Evolutionary conservation across 2,888 invertebrate genomes (phyloP).

Genomic region (Steinernema hermaphroditum): DNA sequence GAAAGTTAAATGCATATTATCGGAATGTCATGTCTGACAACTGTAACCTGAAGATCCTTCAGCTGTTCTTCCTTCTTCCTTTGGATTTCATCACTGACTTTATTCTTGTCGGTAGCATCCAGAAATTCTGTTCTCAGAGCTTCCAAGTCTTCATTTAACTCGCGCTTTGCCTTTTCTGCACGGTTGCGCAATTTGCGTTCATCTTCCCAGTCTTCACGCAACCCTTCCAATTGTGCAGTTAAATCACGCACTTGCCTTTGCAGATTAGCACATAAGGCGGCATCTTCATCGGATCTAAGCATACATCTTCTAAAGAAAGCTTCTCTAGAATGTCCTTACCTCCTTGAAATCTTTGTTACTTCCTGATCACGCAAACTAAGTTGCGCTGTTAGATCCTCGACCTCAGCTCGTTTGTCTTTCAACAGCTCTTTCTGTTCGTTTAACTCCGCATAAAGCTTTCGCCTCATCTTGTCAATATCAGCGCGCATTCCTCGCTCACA

Average conservation of each 20-base stretch:
- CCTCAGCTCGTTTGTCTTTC: constrained; percentile 79
- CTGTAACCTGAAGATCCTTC: constrained; percentile 77
- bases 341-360: constrained; percentile 79
- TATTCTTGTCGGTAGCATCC: constrained; percentile 93
- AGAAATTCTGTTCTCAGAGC: constrained; percentile 69
- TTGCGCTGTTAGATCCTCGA: constrained; percentile 87
- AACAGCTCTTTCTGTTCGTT: constrained; percentile 88
- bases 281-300: constrained; percentile 81
- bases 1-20: constrained; percentile 22
- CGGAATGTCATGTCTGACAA: not conserved
- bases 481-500: constrained; percentile 42
- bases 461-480: constrained; percentile 70
- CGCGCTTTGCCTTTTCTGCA: constrained; percentile 90
- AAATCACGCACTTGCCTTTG: constrained; percentile 87
- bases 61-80: constrained; percentile 89
- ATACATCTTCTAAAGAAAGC: no score
- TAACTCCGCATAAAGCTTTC: constrained; percentile 75
- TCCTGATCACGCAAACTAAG: constrained; percentile 91
- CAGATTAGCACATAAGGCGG: constrained; percentile 80
- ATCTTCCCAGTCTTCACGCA: constrained; percentile 94
- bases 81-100: constrained; percentile 88
- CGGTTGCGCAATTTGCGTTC: constrained; percentile 84
- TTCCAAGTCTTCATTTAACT: constrained; percentile 74
- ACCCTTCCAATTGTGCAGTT: constrained; percentile 86
- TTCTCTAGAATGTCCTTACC: constrained; percentile 40